These are phyloP conservation scores for Scolopax mira DNA, from an alignment of 2,113 vertebrate genomes.

Conservation along the genomic window DNA sequence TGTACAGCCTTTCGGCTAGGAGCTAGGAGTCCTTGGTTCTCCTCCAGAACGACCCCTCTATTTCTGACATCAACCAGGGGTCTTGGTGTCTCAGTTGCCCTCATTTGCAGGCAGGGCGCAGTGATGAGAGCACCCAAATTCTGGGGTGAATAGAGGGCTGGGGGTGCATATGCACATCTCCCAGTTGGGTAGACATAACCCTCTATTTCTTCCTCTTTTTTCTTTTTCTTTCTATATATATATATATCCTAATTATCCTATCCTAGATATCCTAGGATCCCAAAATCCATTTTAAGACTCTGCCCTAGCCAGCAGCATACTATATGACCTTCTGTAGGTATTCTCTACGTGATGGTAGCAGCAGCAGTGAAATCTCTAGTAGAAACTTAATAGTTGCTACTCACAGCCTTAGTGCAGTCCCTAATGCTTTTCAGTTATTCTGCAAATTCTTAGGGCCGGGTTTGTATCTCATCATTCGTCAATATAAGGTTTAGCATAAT, in stretches of 20 bases:
- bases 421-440: neutral
- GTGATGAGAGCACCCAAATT: neutral
- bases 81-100: accelerated
- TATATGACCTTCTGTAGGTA: neutral
- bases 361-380: neutral
- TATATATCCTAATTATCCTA: neutral
- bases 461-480: neutral
- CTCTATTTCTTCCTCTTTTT: neutral
- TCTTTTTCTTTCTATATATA: neutral
- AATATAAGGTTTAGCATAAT: neutral
- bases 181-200: neutral
- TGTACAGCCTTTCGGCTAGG: neutral
- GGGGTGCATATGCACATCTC: neutral
- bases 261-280: neutral
- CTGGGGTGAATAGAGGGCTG: accelerated
- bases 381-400: neutral
- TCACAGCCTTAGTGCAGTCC: neutral
- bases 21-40: neutral
- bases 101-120: accelerated
- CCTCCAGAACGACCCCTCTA: neutral
- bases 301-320: neutral
- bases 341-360: neutral
- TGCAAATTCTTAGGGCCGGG: neutral
- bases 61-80: neutral
- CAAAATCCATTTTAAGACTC: neutral